A percentile compares a stretch with the other conserved stretches of the same genome.
phyloP scores from a whole-genome alignment of 2,113 vertebrate genomes.

The Dendropsophus ebraccatus region DNA sequence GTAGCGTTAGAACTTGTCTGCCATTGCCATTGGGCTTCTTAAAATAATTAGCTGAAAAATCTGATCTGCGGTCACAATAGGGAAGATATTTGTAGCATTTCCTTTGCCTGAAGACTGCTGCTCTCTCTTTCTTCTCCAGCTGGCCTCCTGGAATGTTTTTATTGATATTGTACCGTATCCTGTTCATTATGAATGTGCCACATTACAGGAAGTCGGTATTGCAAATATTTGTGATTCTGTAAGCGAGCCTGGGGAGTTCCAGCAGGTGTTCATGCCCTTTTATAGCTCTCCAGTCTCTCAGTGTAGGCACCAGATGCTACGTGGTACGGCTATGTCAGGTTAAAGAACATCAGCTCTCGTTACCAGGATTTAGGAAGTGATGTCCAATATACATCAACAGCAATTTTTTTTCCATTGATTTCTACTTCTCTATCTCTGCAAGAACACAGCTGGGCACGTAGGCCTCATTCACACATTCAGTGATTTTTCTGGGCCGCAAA shows the following conservation, averaged over 20 bases:
- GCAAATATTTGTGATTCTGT: constrained; percentile 63
- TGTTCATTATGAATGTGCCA: constrained; percentile 69
- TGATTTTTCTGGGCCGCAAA: no score
- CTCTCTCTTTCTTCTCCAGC: constrained; percentile 57
- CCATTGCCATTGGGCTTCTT: constrained; percentile 55
- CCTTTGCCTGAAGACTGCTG: constrained; percentile 54
- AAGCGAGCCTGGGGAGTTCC: constrained; percentile 63
- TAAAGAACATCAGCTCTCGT: constrained; percentile 14
- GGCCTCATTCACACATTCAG: no score
- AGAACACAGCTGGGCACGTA: neutral
- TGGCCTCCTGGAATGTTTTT: constrained; percentile 67
- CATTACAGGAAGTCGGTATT: constrained; percentile 64
- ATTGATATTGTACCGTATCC: constrained; percentile 66
- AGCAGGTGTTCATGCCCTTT: constrained; percentile 66
- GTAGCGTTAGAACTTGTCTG: constrained; percentile 51
- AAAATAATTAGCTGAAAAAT: constrained; percentile 52
- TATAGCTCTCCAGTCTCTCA: constrained; percentile 56
- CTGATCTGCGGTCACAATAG: constrained; percentile 55
- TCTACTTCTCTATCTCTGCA: neutral
- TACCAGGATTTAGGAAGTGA: constrained; percentile 13
- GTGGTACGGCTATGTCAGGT: constrained; percentile 20
- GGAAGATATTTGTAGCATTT: constrained; percentile 58
- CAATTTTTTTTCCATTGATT: neutral
- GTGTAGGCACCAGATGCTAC: constrained; percentile 64
- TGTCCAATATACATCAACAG: neutral